Evolutionary conservation across 1,140 invertebrate genomes (phyloP).

Genomic region (Anoplolepis gracilipes): DNA sequence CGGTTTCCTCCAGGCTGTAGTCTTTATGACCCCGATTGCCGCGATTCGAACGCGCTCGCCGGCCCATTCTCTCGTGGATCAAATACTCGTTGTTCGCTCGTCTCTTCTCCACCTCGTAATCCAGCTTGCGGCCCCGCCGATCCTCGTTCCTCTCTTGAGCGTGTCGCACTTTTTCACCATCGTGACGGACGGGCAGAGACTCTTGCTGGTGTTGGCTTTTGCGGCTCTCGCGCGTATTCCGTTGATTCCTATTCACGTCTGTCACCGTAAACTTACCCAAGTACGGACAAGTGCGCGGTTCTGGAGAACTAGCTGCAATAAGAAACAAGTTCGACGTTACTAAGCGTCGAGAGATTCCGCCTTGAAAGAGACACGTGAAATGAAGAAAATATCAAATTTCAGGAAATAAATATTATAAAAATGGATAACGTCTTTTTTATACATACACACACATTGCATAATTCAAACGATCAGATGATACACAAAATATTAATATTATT

Average conservation of each 20-base stretch:
- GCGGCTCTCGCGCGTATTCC: conserved; percentile 84
- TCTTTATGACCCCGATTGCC: conserved; percentile 66
- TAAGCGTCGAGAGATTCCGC: not conserved
- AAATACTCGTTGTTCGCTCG: conserved; percentile 83
- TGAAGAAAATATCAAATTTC: not conserved
- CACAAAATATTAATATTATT: not conserved
- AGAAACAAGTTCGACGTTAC: conserved; percentile 51
- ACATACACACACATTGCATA: not conserved
- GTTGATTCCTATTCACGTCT: conserved; percentile 84
- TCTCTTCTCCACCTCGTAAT: conserved; percentile 81
- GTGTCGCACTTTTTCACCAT: conserved; percentile 81
- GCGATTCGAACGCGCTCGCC: conserved; percentile 75
- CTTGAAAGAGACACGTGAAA: not conserved
- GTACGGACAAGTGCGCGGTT: conserved; percentile 89
- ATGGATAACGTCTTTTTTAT: not conserved
- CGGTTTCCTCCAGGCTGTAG: conserved; percentile 55
- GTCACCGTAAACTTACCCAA: conserved; percentile 90
- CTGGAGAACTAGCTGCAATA: conserved; percentile 89
- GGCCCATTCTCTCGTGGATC: conserved; percentile 76
- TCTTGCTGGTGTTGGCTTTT: conserved; percentile 76
- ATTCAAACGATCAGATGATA: not conserved
- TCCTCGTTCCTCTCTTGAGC: conserved; percentile 77
- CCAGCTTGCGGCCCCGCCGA: conserved; percentile 76
- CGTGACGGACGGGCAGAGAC: conserved; percentile 77
- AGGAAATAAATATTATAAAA: not conserved